Evolutionary conservation across 2,888 invertebrate species (phyloP), one percentile per base, ranked within the genome.

Genomic region (Pristionchus exspectatus): DNA sequence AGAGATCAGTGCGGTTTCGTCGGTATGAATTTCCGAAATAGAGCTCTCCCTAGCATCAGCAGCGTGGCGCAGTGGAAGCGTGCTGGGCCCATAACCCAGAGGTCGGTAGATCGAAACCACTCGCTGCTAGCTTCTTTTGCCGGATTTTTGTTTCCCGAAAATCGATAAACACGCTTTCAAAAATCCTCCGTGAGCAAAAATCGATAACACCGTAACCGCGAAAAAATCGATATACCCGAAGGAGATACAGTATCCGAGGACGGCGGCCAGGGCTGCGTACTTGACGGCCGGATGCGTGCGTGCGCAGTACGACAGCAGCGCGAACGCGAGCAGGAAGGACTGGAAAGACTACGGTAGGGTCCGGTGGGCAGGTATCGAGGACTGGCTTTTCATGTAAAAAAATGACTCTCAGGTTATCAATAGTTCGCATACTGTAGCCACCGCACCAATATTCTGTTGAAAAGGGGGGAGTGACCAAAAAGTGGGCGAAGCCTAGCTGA

Each of bases 21-120:
- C 56, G 9, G 54, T 54, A 54, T 59, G 2, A 59, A 24, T 59
- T 2, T 2, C 9, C 59, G 59, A 59, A 21, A 21, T 63, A n/a
- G 63, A 24, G 63, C 63, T 24, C 30, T 1, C 30, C 21, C 30
- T 14, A 50, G n/a, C 63, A 72, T 88, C 90, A 97, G 97, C 97
- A 97, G 97, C 97, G 97, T 97, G 97, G 97, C 97, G 97, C 97
- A 97, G 97, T 96, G 97, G 97, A 94, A 97, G 97, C 97, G 97
- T 97, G 97, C 97, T 97, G 97, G 97, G 97, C 97, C 97, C 97
- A 97, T 97, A 97, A 97, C 97, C 97, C 97, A 97, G 97, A 97
- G 97, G 97, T 97, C 97, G 97, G 97, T 97, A 93, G 95, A 95
- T 95, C 94, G 95, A 95, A 95, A 95, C 94, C 93, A 94, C 94